Evolutionary conservation across 1,140 invertebrate species (phyloP), one percentile per base, ranked within the genome.

Genomic region (Ephestia elutella): DNA sequence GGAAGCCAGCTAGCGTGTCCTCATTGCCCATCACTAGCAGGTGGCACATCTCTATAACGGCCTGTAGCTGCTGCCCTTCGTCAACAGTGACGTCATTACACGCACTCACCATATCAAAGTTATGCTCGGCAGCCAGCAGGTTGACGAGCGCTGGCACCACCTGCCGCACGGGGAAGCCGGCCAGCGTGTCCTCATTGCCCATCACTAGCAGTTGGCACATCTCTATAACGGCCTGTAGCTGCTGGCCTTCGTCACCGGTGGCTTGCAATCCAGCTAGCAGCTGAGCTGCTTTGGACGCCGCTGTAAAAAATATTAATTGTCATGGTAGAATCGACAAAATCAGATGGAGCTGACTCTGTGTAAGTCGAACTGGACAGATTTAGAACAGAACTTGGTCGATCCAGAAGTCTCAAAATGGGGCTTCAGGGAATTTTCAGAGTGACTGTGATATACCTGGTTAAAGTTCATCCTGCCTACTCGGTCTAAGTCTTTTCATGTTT

Each of bases 161-260:
- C 89, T 98, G 97, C 73, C 99, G 97, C 0, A 99, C 96, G 0
- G 98, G 98, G 86, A 99, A 99, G 18, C 98, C 98, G 21, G 97
- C 96, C 10, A 99, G 90, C 0, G 97, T 99, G 78, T 99, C 98
- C 90, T 99, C 98, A 86, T 99, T 99, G 55, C 98, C 98, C 97
- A 99, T 99, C 0, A 99, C 97, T 28, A 99, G 90, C 80, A 99
- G 93, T 90, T 99, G 96, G 76, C 98, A 99, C 97, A 99, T 99
- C 89, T 99, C 98, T 62, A 99, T 98, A 4, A 97, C 97, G 2
- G 98, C 97, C 78, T 99, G 97, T 54, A 99, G 86, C 85, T 99
- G 98, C 78, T 98, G 96, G 19, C 97, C 96, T 82, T 99, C 98
- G 87, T 99, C 98, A 5, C 96, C 96, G 9, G 92, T 93, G 0